Base-by-base conservation (phyloP, 1,140 invertebrate species). In the Pachyrhynchus sulphureomaculatus region DNA sequence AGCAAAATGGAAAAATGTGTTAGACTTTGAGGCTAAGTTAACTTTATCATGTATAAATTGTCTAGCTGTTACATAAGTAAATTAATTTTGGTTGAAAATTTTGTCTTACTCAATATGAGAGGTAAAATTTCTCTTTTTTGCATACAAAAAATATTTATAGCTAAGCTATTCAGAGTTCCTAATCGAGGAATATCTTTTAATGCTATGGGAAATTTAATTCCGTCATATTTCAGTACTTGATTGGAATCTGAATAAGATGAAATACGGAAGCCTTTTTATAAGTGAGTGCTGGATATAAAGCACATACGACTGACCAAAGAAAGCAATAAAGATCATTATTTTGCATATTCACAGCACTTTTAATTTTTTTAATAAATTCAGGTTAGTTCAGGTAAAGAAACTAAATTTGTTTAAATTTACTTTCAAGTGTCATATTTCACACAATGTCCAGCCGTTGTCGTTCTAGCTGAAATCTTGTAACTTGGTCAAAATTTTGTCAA, bases 381-480 rank as follows among this genome's bases (percentile, higher is more conserved):
- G 8, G 24, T 26, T 4, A 3, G 8, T 26, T 8, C 8, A 26
- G 3, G 8, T 26, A 26, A 26, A 8, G 3, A 26, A 8, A 26
- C 8, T 62, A 61, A 67, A 76, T 58, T 69, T 70, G 52, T 69
- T 69, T 13, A 76, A 57, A 34, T 66, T 66, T 4, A 62, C 33
- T 53, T 47, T 41, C 24, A 74, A 58, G 49, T 72, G 56, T 6
- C 65, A 21, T 15, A 75, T 74, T 63, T 45, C 24, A 17, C 3
- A 33, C 58, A 77, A 60, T 1, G 69, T 42, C 75, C 72, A 78
- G 15, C 74, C 75, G 49, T 52, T 64, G 51, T 75, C 72, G 36
- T 60, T 48, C 45, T 73, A 70, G 48, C 71, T 48, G 59, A 76
- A 72, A 49, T 74, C 69, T 42, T 68, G 64, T 29, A 71, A 52